phyloP scores from a whole-genome alignment of 53 echinoderm and acorn worm genomes.

The Henricia sp. region DNA sequence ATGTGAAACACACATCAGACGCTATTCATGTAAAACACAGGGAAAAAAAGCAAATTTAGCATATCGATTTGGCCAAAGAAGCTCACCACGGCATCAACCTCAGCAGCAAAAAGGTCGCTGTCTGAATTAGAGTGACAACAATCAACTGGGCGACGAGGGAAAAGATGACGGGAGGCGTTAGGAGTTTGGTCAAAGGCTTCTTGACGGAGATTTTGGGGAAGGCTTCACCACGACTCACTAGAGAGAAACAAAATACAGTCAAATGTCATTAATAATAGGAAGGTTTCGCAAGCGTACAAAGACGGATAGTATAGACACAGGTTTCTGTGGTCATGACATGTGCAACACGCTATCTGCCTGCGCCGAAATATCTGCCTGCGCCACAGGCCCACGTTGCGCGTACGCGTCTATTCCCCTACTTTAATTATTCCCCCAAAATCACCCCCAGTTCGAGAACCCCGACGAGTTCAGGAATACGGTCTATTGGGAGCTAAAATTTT shows the following conservation, averaged over 20 bases:
- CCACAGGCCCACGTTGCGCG: too few relatives aligned
- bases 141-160: conserved; percentile 60
- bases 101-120: conserved; percentile 34
- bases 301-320: background rate
- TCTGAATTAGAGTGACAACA: conserved; percentile 56
- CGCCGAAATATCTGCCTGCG: too few relatives aligned
- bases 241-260: background rate
- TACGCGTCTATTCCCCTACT: too few relatives aligned
- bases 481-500: too few relatives aligned
- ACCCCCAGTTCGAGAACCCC: too few relatives aligned
- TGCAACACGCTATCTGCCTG: too few relatives aligned
- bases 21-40: too few relatives aligned
- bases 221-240: conserved; percentile 73
- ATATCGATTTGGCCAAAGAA: background rate
- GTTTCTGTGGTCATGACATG: too few relatives aligned
- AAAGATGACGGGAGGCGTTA: conserved; percentile 70
- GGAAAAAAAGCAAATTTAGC: too few relatives aligned
- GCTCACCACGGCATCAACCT: conserved; percentile 62
- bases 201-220: conserved; percentile 45
- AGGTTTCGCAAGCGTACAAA: background rate
- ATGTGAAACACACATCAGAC: too few relatives aligned
- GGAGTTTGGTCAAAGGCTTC: conserved; percentile 60
- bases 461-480: too few relatives aligned
- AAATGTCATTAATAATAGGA: background rate
- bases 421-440: too few relatives aligned